Percentiles rank a stretch among this genome's conserved stretches.
phyloP scores from a whole-genome alignment of 2,888 invertebrate genomes.

The Thecophora atra region DNA sequence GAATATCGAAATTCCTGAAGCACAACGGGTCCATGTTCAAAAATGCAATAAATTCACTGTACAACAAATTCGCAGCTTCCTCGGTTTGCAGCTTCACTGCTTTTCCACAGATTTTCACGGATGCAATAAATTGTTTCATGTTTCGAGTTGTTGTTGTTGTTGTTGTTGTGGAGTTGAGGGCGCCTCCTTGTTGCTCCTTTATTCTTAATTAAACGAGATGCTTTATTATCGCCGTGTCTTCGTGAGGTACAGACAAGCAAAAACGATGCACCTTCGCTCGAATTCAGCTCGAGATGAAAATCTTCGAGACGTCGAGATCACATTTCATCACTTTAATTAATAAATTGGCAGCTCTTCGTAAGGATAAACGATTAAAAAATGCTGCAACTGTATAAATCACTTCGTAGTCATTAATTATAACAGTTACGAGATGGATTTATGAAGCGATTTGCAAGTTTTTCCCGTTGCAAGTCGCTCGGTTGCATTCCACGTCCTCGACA shows the following conservation, averaged over 20 bases:
- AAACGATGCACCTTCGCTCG: background rate
- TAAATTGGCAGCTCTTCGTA: too few species aligned
- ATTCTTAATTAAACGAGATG: constrained; percentile 28
- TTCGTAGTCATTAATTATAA: too few species aligned
- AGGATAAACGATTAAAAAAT: too few species aligned
- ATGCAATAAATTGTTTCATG: constrained; percentile 28
- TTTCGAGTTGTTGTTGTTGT: background rate
- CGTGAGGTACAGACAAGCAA: background rate
- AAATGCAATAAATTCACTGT: constrained; percentile 21
- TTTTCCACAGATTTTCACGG: background rate
- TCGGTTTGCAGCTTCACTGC: too few species aligned
- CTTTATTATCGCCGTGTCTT: background rate
- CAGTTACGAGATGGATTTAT: too few species aligned
- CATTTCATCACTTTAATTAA: too few species aligned
- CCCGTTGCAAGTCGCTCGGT: background rate
- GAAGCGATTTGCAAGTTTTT: background rate
- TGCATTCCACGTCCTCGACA: background rate
- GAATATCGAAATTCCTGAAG: too few species aligned
- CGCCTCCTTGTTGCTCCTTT: constrained; percentile 24
- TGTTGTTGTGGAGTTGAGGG: background rate
- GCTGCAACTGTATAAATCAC: too few species aligned
- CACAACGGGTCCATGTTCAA: background rate
- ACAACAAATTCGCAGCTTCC: too few species aligned
- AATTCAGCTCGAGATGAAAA: too few species aligned
- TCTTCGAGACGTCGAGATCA: too few species aligned